These are phyloP conservation scores for Euzophera pinguis DNA, from an alignment of 2,888 invertebrate genomes.

Conservation along the genomic window DNA sequence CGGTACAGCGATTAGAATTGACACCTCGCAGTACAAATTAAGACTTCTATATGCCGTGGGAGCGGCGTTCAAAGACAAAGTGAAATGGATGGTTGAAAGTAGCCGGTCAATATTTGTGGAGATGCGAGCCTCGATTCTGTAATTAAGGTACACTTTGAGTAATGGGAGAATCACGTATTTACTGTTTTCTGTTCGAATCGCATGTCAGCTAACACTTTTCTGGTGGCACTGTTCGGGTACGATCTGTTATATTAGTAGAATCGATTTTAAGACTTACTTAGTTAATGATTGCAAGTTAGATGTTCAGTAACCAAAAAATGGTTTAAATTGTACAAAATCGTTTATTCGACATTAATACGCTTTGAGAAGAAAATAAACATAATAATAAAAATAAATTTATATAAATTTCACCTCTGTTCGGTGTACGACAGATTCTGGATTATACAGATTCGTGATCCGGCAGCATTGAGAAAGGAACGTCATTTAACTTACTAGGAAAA, in stretches of 20 bases:
- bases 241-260: neutral
- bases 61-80: constrained; percentile 9
- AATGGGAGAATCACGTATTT: constrained; percentile 7
- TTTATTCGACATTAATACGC: no score
- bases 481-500: no score
- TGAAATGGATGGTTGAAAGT: constrained; percentile 22
- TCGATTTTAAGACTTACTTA: no score
- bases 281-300: no score
- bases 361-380: no score
- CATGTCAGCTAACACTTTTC: neutral
- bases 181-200: constrained; percentile 5
- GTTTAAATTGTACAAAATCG: no score
- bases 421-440: no score
- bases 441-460: no score
- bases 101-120: constrained; percentile 22
- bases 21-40: constrained; percentile 20
- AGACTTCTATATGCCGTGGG: constrained; percentile 20
- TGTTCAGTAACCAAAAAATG: no score
- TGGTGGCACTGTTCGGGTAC: neutral
- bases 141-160: constrained; percentile 8
- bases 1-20: constrained; percentile 23
- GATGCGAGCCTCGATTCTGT: constrained; percentile 6
- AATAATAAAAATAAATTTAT: no score
- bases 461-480: no score
- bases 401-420: no score